A percentile compares a stretch with the other conserved stretches of the same genome.
Conservation (phyloP, 1,140 invertebrate genomes). For the Neotoxoptera formosana region DNA sequence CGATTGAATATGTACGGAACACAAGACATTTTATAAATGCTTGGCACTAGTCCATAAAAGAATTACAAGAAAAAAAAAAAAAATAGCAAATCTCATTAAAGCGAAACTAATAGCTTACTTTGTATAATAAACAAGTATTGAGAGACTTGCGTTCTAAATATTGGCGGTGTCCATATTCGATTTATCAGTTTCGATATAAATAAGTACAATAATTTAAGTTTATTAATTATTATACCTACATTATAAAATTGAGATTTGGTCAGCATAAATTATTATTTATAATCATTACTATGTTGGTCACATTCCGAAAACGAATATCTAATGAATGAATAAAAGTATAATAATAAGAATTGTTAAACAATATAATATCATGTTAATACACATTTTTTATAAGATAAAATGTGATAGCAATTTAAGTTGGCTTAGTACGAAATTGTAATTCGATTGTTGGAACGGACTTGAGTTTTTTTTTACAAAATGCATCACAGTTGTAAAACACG, state of each 20-base stretch:
- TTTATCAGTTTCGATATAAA: neutral
- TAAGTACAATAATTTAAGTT: neutral
- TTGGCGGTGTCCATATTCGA: neutral
- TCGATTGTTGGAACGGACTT: neutral
- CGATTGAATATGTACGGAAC: neutral
- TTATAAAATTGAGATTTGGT: neutral
- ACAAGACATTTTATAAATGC: neutral
- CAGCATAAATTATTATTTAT: neutral
- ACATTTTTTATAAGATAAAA: too few relatives aligned
- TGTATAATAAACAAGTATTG: neutral
- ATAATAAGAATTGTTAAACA: too few relatives aligned
- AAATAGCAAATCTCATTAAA: neutral
- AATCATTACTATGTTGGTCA: neutral
- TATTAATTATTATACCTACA: neutral
- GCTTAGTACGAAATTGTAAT: neutral
- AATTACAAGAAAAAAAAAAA: neutral
- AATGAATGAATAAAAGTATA: too few relatives aligned
- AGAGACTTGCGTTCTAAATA: neutral
- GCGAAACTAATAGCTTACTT: neutral
- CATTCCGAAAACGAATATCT: too few relatives aligned
- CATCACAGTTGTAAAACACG: neutral
- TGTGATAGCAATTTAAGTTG: neutral
- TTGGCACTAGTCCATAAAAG: neutral
- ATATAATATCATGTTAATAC: too few relatives aligned
- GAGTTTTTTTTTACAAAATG: neutral